These are phyloP conservation scores for Toxotes jaculatrix DNA, from an alignment of 2,113 vertebrate genomes.

Conservation along the genomic window DNA sequence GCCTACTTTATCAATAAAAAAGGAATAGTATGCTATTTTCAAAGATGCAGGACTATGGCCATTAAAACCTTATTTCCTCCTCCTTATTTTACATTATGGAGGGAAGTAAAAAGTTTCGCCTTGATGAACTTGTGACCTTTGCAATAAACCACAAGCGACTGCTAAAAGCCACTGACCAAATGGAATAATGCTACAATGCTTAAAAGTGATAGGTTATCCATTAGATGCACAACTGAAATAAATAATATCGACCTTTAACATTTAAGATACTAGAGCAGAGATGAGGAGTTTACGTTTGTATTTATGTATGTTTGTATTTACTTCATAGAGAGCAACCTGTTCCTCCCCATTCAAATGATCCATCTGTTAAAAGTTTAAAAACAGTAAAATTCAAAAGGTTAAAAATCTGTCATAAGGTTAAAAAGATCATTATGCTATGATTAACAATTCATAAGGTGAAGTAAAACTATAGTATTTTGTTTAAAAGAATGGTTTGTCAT, in stretches of 20 bases:
- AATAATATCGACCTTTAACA: constrained; percentile 51
- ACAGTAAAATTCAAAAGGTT: neutral
- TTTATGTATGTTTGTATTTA: neutral
- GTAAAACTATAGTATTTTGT: neutral
- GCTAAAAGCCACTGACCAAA: constrained; percentile 50
- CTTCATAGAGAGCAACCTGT: neutral
- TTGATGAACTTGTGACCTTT: constrained; percentile 41
- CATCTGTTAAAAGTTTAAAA: neutral
- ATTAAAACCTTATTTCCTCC: neutral
- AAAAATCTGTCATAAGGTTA: neutral
- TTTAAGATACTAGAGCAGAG: neutral
- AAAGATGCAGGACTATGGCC: neutral
- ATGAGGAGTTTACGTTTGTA: neutral
- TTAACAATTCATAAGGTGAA: neutral
- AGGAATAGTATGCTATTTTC: neutral
- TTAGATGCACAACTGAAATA: constrained; percentile 17
- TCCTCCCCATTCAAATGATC: neutral
- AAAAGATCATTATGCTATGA: neutral
- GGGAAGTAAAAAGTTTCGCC: neutral
- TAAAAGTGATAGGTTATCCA: constrained; percentile 29
- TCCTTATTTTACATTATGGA: neutral
- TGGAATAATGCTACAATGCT: constrained; percentile 6
- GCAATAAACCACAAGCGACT: constrained; percentile 11
- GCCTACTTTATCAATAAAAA: constrained; percentile 8
- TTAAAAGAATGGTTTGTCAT: neutral